Base-by-base conservation (phyloP, 2,888 invertebrate genomes). In the Dasypolia templi region DNA sequence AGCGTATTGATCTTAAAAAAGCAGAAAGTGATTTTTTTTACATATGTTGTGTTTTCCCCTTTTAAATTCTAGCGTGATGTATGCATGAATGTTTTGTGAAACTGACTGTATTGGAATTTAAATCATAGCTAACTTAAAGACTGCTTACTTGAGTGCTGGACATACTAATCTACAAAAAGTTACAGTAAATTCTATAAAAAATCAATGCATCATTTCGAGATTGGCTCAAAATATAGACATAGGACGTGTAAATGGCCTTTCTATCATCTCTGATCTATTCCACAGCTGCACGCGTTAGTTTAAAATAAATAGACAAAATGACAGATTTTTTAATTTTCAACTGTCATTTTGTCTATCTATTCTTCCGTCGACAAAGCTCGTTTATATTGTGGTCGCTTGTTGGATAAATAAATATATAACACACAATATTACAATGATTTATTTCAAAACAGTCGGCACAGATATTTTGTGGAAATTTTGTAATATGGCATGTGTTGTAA, bases 401-500 rank as follows among this genome's bases (percentile, higher is more conserved):
- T 39, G n/a, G 19, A 12, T 11, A 44, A 12, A 62, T 0, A 44
- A 62, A 62, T 0, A 12, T 19, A 6, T 22, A 17, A 39, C n/a
- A n/a, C n/a, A n/a, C 0, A 9, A 46, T 22, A 49, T 19, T n/a
- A 19, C 2, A 51, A 19, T 26, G 2, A 26, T 14, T 6, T 11
- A 61, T 73, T 78, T 69, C 64, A 77, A 58, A 44, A 64, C 84
- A 56, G 65, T 66, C 62, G 17, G 29, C 22, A 65, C 51, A 70
- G 44, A 58, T 58, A 35, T 39, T 49, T 35, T 62, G 61, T 62
- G 9, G 0, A 55, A 55, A 75, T 63, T 3, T 56, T 46, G 2
- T 26, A n/a, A 29, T 73, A 80, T 63, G 29, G 84, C 86, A 83
- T 81, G 85, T 53, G 19, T 62, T 76, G 64, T 78, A 72, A 14